These are phyloP conservation scores for Ips nitidus DNA, from an alignment of 1,140 invertebrate species.

Conservation along the genomic window DNA sequence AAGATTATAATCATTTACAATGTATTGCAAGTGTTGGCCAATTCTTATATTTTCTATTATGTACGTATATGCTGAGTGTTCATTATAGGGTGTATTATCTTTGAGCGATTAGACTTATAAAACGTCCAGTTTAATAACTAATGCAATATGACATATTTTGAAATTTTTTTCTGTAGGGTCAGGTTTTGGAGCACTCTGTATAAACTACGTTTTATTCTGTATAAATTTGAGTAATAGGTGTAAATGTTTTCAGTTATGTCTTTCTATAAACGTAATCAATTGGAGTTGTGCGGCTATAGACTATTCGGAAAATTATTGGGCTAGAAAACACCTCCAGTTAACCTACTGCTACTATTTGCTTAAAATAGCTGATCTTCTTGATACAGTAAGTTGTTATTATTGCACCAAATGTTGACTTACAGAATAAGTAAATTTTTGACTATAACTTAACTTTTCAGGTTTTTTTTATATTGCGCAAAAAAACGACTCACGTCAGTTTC, in stretches of 20 bases:
- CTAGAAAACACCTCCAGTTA: slow-evolving; percentile 61
- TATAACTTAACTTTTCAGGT: slow-evolving; percentile 54
- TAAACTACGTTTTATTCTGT: neutral
- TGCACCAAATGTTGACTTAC: neutral
- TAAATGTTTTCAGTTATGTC: neutral
- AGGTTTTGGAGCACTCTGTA: neutral
- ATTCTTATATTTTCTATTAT: slow-evolving; percentile 36
- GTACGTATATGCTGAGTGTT: slow-evolving; percentile 32
- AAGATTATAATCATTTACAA: slow-evolving; percentile 75
- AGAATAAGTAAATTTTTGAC: neutral
- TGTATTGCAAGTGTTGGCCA: slow-evolving; percentile 66
- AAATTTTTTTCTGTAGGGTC: neutral
- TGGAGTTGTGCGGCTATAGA: slow-evolving; percentile 69
- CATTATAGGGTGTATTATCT: neutral
- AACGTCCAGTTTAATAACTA: neutral
- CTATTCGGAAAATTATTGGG: slow-evolving; percentile 62
- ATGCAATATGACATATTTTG: neutral
- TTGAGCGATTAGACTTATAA: neutral
- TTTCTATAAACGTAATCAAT: slow-evolving; percentile 12
- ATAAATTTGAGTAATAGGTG: no score
- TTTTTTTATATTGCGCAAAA: slow-evolving; percentile 87
- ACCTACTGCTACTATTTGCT: slow-evolving; percentile 66
- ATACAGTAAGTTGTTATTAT: slow-evolving; percentile 59
- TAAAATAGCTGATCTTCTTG: slow-evolving; percentile 69
- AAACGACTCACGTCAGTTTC: slow-evolving; percentile 80